Evolutionary conservation across 2,797 vertebrate genomes (phyloP).

Genomic region (Percopsis omiscomaycus): DNA sequence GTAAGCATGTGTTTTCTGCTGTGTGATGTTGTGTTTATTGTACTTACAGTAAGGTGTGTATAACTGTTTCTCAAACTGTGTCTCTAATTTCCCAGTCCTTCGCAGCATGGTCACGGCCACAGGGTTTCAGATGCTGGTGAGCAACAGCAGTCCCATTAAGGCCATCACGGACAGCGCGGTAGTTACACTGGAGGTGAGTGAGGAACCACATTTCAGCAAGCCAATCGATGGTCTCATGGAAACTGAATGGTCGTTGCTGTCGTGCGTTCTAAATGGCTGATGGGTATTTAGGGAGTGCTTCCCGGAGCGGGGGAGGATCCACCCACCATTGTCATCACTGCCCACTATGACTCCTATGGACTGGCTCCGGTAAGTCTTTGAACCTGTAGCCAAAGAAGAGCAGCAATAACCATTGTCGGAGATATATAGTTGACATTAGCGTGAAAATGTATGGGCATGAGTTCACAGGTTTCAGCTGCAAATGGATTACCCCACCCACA

Average conservation of each 20-base stretch:
- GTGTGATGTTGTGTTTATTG: too few relatives aligned
- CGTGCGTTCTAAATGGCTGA: neutral
- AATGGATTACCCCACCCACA: neutral
- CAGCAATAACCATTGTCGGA: neutral
- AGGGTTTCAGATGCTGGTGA: conserved; percentile 80
- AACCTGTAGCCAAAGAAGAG: neutral
- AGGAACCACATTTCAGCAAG: neutral
- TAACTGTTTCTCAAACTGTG: too few relatives aligned
- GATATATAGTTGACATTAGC: neutral
- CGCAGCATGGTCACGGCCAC: conserved; percentile 79
- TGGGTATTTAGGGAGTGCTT: conserved; percentile 75
- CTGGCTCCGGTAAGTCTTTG: conserved; percentile 76
- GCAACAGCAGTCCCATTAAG: conserved; percentile 75
- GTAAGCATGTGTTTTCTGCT: too few relatives aligned
- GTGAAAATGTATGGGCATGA: neutral
- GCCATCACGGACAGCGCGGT: conserved; percentile 68
- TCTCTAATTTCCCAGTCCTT: conserved; percentile 60
- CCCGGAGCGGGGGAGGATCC: conserved; percentile 71
- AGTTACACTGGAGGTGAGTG: conserved; percentile 78
- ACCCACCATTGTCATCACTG: conserved; percentile 79
- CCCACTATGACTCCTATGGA: conserved; percentile 82
- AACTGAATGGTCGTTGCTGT: neutral
- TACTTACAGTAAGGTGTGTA: too few relatives aligned
- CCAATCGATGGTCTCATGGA: neutral
- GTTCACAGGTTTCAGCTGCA: neutral